Base-by-base conservation (phyloP, 2,797 vertebrate species). In the Parotocinclus haroldoi region DNA sequence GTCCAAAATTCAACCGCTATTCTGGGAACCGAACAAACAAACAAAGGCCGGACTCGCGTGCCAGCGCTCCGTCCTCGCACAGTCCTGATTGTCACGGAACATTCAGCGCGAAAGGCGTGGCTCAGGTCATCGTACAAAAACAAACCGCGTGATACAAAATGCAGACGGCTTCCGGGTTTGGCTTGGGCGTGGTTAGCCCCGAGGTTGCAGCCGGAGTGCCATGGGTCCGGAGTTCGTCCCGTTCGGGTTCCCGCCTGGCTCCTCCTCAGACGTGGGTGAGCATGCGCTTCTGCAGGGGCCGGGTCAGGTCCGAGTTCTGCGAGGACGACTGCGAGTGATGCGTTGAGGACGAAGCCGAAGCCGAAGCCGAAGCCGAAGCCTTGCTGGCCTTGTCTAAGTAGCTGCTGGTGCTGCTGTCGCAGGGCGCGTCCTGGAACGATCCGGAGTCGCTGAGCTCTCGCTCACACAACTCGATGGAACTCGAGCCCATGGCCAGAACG, bases 301-400 rank as follows among this genome's bases (percentile, higher is more conserved):
- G 88, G 57, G 92, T 95, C 78, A 95, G 95, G 86, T 99, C 96
- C 0, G 96, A 98, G 91, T 97, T 98, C 83, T 99, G 96, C 13
- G 95, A 98, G 0, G 96, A 98, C 0, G 96, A 97, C 78, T 99
- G 96, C 3, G 96, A 98, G 38, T 96, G 95, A 75, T 98, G 95
- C 68, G 96, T 97, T 1, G 96, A 98, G 53, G 96, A 97, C 13
- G 96, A 98, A 70, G 94, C 95, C 27, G 27, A 27, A 27, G 96
- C 97, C 27, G 27, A 27, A 27, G 96, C 97, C 13, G 96, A 98
- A 70, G 94, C 95, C 0, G 96, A 99, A 0, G 94, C 95, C 79
- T 98, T 98, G 93, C 96, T 98, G 89, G 95, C 93, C 85, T 99
- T 98, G 88, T 99, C 96, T 36, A 98, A 98, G 77, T 94, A 94